A percentile compares a stretch with the other conserved stretches of the same genome.
These are phyloP conservation scores for Drosophila dunni DNA, from an alignment of 1,140 invertebrate species.

Conservation along the genomic window DNA sequence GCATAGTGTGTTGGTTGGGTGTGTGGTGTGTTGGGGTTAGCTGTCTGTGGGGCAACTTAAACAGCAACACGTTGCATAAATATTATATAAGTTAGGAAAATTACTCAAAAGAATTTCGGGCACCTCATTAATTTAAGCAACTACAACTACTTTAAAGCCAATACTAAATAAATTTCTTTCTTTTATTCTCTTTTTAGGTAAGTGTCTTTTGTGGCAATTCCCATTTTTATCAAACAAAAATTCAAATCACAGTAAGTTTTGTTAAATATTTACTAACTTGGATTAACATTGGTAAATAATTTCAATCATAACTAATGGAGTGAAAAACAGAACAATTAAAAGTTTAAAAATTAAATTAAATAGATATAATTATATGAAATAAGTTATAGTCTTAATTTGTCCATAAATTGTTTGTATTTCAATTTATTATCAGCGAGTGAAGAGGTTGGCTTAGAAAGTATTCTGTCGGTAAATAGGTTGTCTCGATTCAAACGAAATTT, in stretches of 20 bases:
- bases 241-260: slow-evolving; percentile 73
- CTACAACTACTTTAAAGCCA: slow-evolving; percentile 8
- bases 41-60: slow-evolving; percentile 28
- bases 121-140: slow-evolving; percentile 20
- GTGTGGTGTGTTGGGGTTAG: slow-evolving; percentile 17
- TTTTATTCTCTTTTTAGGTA: slow-evolving; percentile 58
- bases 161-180: slow-evolving; percentile 9
- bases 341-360: not conserved
- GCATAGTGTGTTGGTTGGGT: slow-evolving; percentile 9
- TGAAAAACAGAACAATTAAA: not conserved
- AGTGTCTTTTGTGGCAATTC: slow-evolving; percentile 37
- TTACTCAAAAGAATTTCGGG: slow-evolving; percentile 9
- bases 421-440: no score
- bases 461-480: no score
- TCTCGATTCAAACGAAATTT: no score
- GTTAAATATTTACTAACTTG: slow-evolving; percentile 52
- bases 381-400: not conserved
- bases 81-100: slow-evolving; percentile 40
- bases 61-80: slow-evolving; percentile 56
- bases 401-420: not conserved
- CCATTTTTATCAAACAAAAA: slow-evolving; percentile 23
- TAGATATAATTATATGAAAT: not conserved
- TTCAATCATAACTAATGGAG: not conserved
- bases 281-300: slow-evolving; percentile 13
- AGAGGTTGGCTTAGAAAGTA: no score